Evolutionary conservation across 2,797 vertebrate genomes (phyloP), one percentile per base, ranked within the genome.

Genomic region (Cyclura pinguis): DNA sequence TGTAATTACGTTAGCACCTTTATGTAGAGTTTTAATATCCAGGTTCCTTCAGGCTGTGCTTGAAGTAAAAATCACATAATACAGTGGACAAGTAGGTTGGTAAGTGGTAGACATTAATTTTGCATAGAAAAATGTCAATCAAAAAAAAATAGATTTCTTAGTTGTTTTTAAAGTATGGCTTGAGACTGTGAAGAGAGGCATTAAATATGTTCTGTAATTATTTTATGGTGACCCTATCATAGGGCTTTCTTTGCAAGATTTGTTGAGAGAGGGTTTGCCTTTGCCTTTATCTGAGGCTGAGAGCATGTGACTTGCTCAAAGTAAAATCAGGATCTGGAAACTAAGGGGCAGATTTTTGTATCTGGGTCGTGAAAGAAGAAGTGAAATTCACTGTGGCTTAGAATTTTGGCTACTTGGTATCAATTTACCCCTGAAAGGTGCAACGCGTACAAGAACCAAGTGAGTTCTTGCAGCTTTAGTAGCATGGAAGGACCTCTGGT

Each of bases 361-460:
- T 84, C 69, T 91, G 42, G 80, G 52, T 80, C 52, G 64, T n/a
- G 27, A 42, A 67, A 57, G 50, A 27, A 14, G 72, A 84, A 76
- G 50, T 64, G n/a, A 55, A 86, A 35, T 78, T 35, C 35, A 32
- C 16, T 10, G 32, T 82, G 50, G 5, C 72, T 57, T 69, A 69
- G 62, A 59, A 86, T 87, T 89, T 84, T 69, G 52, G 38, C 64
- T 92, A 12, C 47, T 89, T 86, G 50, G 24, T 69, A 89, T 57
- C 52, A 9, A 20, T 80, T 57, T 81, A 80, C 38, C 32, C 84
- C 42, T 72, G 47, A 82, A 83, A 82, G 69, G 32, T 85, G 18
- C 29, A 85, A 27, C 24, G 1, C 55, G n/a, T 47, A 82, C 27
- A 24, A 67, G 38, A 89, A 55, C 81, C 73, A 84, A 59, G 6